Conservation (phyloP, 2,113 vertebrate species). For the Cheirogaleus medius region DNA sequence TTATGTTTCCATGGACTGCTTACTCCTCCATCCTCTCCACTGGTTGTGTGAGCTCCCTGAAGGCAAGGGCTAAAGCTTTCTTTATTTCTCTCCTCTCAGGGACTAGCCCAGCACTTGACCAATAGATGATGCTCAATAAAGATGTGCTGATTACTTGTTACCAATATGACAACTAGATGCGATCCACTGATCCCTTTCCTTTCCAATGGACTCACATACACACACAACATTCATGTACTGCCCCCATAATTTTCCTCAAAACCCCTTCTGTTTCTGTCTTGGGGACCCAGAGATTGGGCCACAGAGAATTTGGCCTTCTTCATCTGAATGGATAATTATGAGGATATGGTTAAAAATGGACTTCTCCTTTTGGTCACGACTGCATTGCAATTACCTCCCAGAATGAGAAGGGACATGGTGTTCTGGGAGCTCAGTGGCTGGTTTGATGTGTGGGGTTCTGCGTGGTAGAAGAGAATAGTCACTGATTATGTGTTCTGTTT, state of each 20-base stretch:
- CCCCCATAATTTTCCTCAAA: not conserved
- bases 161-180: not conserved
- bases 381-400: slow-evolving; percentile 42
- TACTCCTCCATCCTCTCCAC: not conserved
- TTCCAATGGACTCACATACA: not conserved
- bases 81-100: not conserved
- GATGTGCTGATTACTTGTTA: not conserved
- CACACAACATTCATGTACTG: not conserved
- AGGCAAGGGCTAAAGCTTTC: not conserved
- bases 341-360: slow-evolving; percentile 62
- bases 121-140: not conserved
- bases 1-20: not conserved
- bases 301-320: slow-evolving; percentile 33
- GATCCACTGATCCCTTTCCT: not conserved
- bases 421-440: slow-evolving; percentile 48
- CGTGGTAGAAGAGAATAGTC: slow-evolving; percentile 54
- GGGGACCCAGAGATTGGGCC: not conserved
- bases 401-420: slow-evolving; percentile 54
- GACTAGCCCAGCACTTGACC: not conserved
- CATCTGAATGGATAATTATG: slow-evolving; percentile 39
- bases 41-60: not conserved
- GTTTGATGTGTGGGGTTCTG: slow-evolving; percentile 53
- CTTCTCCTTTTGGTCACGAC: slow-evolving; percentile 64
- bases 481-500: slow-evolving; percentile 70
- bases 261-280: slow-evolving; percentile 6